Conservation (phyloP, 2,888 invertebrate species). For the Drosophila heteroneura region DNA sequence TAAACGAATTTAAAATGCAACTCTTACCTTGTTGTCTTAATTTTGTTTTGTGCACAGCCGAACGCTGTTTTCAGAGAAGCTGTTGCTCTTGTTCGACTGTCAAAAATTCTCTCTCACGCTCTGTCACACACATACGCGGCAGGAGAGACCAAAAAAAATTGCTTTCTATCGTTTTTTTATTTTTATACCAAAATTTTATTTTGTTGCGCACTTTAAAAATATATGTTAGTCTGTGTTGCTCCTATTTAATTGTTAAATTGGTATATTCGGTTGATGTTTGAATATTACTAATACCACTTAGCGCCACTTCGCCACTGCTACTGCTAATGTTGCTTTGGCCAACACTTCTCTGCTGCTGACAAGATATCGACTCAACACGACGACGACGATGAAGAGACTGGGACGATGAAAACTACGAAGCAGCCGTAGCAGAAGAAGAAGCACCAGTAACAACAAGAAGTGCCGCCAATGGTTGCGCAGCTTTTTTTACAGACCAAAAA, state of each 20-base stretch:
- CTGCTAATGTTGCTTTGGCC: constrained; percentile 32
- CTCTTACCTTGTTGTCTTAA: constrained; percentile 58
- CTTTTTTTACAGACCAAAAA: constrained; percentile 8
- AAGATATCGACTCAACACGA: constrained; percentile 55
- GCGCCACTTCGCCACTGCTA: constrained; percentile 2
- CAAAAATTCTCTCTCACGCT: constrained; percentile 15
- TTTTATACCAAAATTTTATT: constrained; percentile 17
- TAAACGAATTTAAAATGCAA: constrained; percentile 49
- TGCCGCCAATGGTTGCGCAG: constrained; percentile 28
- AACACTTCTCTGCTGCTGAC: constrained; percentile 50
- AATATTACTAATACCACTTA: background rate
- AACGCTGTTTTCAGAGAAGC: constrained; percentile 16
- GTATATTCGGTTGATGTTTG: background rate
- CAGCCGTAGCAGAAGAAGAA: constrained; percentile 1
- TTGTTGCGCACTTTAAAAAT: constrained; percentile 26
- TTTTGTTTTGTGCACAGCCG: constrained; percentile 22
- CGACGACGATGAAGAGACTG: constrained; percentile 13
- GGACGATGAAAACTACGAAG: constrained; percentile 7
- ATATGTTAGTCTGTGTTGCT: constrained; percentile 3
- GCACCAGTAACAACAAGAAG: constrained; percentile 31
- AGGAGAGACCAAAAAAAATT: constrained; percentile 27
- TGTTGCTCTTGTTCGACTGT: constrained; percentile 36
- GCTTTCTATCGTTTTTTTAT: constrained; percentile 5
- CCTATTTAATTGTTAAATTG: constrained; percentile 5
- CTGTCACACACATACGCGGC: constrained; percentile 33